These are phyloP conservation scores for Drosophila lowei DNA, from an alignment of 1,140 invertebrate genomes.

Conservation along the genomic window DNA sequence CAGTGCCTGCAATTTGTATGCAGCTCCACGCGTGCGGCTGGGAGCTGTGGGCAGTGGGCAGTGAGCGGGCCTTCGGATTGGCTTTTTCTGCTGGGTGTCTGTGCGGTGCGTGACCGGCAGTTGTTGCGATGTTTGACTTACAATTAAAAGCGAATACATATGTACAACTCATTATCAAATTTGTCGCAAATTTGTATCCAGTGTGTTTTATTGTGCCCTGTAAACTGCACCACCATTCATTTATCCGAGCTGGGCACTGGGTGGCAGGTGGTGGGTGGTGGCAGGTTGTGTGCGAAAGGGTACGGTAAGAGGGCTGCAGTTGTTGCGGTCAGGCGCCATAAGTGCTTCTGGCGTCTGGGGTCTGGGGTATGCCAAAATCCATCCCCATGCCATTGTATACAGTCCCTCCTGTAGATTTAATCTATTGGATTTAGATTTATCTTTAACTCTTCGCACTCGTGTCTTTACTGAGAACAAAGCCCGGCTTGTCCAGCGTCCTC, in stretches of 20 bases:
- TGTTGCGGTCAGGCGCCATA: too few relatives aligned
- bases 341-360: too few relatives aligned
- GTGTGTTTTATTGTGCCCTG: slow-evolving; percentile 9
- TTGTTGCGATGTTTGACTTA: slow-evolving; percentile 77
- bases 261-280: too few relatives aligned
- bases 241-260: too few relatives aligned
- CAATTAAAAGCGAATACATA: slow-evolving; percentile 67
- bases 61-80: not conserved
- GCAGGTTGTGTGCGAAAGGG: too few relatives aligned
- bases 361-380: too few relatives aligned
- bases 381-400: too few relatives aligned
- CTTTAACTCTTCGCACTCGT: too few relatives aligned
- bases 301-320: too few relatives aligned
- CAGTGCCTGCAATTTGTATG: slow-evolving; percentile 58
- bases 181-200: slow-evolving; percentile 70
- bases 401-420: too few relatives aligned
- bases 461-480: too few relatives aligned
- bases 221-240: not conserved
- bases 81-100: slow-evolving; percentile 15
- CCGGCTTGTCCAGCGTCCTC: slow-evolving; percentile 12
- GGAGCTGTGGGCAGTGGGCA: not conserved
- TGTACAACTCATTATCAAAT: slow-evolving; percentile 72
- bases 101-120: slow-evolving; percentile 65
- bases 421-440: too few relatives aligned
- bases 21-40: slow-evolving; percentile 33